Evolutionary conservation across 2,113 vertebrate species (phyloP).

Genomic region (Centrocercus urophasianus): DNA sequence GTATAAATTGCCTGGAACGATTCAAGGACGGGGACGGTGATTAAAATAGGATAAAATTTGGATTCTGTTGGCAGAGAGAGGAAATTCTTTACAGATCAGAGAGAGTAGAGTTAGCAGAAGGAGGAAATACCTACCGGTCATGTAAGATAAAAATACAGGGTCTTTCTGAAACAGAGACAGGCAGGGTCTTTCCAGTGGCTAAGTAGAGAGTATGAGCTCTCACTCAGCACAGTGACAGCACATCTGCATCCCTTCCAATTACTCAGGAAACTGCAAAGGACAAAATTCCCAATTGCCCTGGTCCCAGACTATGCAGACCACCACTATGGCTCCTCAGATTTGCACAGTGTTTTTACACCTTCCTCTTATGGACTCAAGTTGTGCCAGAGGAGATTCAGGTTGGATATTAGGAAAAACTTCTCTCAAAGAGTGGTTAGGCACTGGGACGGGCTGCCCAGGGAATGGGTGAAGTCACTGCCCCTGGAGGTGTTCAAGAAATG

Average conservation of each 20-base stretch:
- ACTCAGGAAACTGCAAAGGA: background rate
- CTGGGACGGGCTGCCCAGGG: no score
- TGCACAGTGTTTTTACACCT: background rate
- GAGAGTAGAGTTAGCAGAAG: background rate
- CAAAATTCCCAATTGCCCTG: background rate
- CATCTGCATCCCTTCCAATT: background rate
- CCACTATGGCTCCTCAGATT: background rate
- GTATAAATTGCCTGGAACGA: constrained; percentile 15
- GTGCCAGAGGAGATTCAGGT: no score
- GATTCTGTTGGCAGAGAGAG: background rate
- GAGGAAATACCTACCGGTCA: background rate
- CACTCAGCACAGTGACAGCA: background rate
- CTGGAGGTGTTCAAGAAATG: no score
- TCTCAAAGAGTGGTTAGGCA: no score
- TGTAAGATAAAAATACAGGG: background rate
- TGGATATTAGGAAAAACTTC: no score
- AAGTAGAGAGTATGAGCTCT: background rate
- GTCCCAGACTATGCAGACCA: background rate
- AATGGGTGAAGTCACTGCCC: no score
- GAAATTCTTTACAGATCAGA: background rate
- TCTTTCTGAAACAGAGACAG: background rate
- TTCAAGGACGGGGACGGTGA: background rate
- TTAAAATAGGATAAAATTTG: constrained; percentile 24
- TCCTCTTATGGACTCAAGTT: background rate
- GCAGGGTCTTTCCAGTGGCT: background rate